Conservation (phyloP, 2,888 invertebrate species). For the Tortrix viridana region DNA sequence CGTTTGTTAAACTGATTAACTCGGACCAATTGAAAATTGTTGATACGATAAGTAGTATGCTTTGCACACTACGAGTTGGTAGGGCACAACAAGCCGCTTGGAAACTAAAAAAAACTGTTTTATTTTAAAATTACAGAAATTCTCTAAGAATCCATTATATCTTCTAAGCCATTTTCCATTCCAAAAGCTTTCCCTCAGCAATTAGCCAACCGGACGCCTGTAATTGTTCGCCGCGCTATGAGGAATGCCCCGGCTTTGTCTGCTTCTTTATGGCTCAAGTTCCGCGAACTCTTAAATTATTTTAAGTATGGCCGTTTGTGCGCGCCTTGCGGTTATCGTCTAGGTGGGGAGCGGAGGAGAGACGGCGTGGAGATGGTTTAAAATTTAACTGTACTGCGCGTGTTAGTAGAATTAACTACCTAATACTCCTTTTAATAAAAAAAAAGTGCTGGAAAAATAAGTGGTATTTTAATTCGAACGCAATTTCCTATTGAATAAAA, state of each 20-base stretch:
- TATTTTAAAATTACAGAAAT: background rate
- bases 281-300: constrained; percentile 74
- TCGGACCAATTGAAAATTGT: too few relatives aligned
- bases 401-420: too few relatives aligned
- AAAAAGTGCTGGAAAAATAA: too few relatives aligned
- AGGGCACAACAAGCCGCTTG: too few relatives aligned
- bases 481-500: too few relatives aligned
- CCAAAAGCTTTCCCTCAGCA: constrained; percentile 47
- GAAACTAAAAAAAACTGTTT: too few relatives aligned
- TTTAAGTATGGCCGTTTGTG: constrained; percentile 72
- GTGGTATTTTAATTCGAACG: too few relatives aligned
- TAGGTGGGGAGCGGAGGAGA: constrained; percentile 20
- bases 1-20: too few relatives aligned
- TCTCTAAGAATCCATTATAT: background rate
- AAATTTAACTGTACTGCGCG: too few relatives aligned
- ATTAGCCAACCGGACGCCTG: constrained; percentile 67
- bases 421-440: background rate
- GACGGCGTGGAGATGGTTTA: constrained; percentile 10
- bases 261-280: constrained; percentile 75
- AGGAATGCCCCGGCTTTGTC: constrained; percentile 78
- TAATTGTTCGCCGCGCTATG: constrained; percentile 78
- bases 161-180: constrained; percentile 12
- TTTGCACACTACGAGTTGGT: too few relatives aligned
- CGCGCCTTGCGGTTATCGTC: constrained; percentile 77
- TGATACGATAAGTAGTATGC: too few relatives aligned